A percentile compares a stretch with the other conserved stretches of the same genome.
These are phyloP conservation scores for Gulo gulo DNA, from an alignment of 2,113 vertebrate genomes.

Conservation along the genomic window DNA sequence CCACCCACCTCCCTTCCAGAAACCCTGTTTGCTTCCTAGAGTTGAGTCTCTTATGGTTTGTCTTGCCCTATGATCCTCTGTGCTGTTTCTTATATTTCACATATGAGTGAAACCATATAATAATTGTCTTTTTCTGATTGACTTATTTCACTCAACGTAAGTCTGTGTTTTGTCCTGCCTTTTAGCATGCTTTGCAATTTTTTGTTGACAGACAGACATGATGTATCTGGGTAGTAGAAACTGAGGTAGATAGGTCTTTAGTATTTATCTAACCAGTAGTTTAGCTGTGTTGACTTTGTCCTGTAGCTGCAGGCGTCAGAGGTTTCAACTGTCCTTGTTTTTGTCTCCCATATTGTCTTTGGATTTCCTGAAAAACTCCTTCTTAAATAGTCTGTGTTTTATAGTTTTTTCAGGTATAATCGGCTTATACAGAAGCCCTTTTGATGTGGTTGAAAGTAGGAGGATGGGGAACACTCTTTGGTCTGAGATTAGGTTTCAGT, in stretches of 20 bases:
- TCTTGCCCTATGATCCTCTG: too few relatives aligned
- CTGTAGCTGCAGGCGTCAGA: neutral
- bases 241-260: neutral
- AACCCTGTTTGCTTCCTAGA: too few relatives aligned
- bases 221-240: neutral
- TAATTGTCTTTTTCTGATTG: too few relatives aligned
- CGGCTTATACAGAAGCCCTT: neutral
- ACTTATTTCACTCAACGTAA: too few relatives aligned
- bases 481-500: neutral
- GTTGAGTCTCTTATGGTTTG: too few relatives aligned
- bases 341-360: neutral
- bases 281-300: neutral
- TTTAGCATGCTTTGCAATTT: neutral
- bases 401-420: neutral
- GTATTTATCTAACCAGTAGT: neutral
- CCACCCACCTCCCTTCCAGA: too few relatives aligned
- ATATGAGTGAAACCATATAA: too few relatives aligned
- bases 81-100: too few relatives aligned
- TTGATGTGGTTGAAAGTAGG: neutral
- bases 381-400: neutral
- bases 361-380: neutral
- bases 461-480: neutral
- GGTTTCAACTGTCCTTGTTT: neutral
- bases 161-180: neutral
- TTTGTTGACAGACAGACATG: neutral